Evolutionary conservation across 2,113 vertebrate genomes (phyloP).

Genomic region (Heliornis fulica): DNA sequence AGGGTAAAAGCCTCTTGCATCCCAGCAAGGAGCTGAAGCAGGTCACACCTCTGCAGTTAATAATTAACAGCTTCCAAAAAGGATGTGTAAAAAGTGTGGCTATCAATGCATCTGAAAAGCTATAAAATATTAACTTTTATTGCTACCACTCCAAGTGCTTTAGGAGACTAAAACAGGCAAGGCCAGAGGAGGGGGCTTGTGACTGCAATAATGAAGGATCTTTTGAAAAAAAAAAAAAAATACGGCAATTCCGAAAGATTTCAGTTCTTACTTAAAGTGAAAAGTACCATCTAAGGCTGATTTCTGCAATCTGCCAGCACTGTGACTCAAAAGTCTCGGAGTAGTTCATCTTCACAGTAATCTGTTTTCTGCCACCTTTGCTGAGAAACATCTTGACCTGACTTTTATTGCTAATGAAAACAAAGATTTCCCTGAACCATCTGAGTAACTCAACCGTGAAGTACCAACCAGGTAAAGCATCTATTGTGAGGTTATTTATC

Average conservation of each 20-base stretch:
- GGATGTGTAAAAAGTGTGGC: not conserved
- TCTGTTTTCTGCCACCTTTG: not conserved
- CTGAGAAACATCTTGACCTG: not conserved
- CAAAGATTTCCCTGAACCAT: not conserved
- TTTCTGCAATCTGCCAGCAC: not conserved
- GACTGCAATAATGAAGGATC: not conserved
- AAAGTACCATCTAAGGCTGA: not conserved
- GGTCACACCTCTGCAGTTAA: constrained; percentile 13
- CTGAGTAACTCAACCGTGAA: not conserved
- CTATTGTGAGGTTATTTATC: not conserved
- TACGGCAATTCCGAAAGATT: not conserved
- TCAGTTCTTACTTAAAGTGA: not conserved
- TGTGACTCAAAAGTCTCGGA: not conserved
- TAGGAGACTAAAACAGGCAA: not conserved
- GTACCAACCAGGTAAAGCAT: not conserved
- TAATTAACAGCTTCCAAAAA: not conserved
- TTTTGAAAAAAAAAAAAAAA: not conserved
- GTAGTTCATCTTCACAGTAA: not conserved
- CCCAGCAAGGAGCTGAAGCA: not conserved
- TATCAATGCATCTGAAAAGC: not conserved
- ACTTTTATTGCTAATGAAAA: not conserved
- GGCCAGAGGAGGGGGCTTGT: constrained; percentile 46
- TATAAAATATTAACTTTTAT: not conserved
- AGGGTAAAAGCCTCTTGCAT: not conserved
- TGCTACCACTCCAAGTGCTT: not conserved